Percentiles rank a stretch among this genome's conserved stretches.
phyloP scores from a whole-genome alignment of 1,140 invertebrate genomes.

The Musca domestica region DNA sequence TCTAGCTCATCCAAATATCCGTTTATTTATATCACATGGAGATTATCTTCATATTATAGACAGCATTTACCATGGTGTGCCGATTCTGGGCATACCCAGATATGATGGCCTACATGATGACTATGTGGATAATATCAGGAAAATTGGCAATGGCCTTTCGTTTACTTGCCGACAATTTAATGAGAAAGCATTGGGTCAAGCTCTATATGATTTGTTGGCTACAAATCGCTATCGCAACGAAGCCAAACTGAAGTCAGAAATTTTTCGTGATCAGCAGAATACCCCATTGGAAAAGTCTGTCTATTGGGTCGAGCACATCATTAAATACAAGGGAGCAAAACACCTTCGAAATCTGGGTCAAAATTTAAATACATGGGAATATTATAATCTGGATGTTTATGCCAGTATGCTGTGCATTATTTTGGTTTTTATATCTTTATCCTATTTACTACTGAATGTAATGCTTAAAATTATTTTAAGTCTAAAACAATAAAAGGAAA shows the following conservation, averaged over 20 bases:
- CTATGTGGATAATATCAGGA: slow-evolving; percentile 67
- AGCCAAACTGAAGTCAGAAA: slow-evolving; percentile 21
- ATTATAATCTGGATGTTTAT: neutral
- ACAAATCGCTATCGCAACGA: neutral
- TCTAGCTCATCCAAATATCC: slow-evolving; percentile 68
- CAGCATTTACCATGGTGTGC: slow-evolving; percentile 72
- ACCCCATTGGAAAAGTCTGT: slow-evolving; percentile 60
- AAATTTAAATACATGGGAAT: slow-evolving; percentile 47
- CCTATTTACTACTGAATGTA: too few relatives aligned
- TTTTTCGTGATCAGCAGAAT: slow-evolving; percentile 61
- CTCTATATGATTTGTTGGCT: slow-evolving; percentile 50
- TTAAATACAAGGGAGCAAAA: slow-evolving; percentile 62
- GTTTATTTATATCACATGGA: slow-evolving; percentile 76
- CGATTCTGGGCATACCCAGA: slow-evolving; percentile 64
- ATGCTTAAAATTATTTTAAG: too few relatives aligned
- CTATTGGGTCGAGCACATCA: slow-evolving; percentile 66
- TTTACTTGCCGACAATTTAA: slow-evolving; percentile 51
- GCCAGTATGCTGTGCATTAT: too few relatives aligned
- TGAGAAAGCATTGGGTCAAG: slow-evolving; percentile 46
- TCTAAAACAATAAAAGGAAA: too few relatives aligned
- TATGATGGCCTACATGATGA: slow-evolving; percentile 73
- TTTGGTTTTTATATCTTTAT: too few relatives aligned
- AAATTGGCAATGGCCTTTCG: slow-evolving; percentile 59
- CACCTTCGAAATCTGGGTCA: slow-evolving; percentile 60
- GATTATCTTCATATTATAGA: slow-evolving; percentile 75